Evolutionary conservation across 2,797 vertebrate species (phyloP).

Genomic region (Girardinus metallicus): DNA sequence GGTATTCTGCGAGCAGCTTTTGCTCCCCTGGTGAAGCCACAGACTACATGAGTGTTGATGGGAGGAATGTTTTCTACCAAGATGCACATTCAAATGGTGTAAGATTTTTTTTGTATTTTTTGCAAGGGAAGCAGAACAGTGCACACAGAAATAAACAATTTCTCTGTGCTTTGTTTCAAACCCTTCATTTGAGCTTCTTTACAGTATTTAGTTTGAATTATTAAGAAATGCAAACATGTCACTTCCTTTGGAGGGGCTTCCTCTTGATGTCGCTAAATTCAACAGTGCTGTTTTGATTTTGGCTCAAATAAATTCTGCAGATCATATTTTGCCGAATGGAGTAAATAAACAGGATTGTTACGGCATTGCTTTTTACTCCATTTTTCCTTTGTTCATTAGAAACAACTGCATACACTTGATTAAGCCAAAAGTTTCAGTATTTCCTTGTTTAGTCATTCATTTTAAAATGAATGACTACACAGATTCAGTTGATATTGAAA

Average conservation of each 20-base stretch:
- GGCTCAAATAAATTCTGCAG: neutral
- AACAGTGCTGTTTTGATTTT: neutral
- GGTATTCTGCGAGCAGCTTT: slow-evolving; percentile 26
- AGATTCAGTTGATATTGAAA: neutral
- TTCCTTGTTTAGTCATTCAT: neutral
- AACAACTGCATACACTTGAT: neutral
- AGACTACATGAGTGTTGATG: slow-evolving; percentile 35
- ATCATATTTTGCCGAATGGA: neutral
- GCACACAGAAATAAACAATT: slow-evolving; percentile 2
- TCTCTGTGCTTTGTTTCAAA: neutral
- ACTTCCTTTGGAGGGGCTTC: neutral
- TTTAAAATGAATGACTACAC: too few relatives aligned
- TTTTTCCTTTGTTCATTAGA: neutral
- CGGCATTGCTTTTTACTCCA: neutral
- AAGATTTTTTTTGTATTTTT: neutral
- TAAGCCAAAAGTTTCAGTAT: neutral
- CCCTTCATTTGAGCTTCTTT: neutral
- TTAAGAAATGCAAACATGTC: neutral
- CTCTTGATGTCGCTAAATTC: neutral
- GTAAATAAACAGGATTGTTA: neutral
- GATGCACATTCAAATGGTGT: slow-evolving; percentile 43
- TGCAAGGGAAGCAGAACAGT: slow-evolving; percentile 33
- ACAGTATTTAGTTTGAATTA: neutral
- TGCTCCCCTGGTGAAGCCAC: slow-evolving; percentile 43
- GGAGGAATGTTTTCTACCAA: slow-evolving; percentile 19